These are phyloP conservation scores for Eupithecia subfuscata DNA, from an alignment of 2,888 invertebrate genomes.

Conservation along the genomic window DNA sequence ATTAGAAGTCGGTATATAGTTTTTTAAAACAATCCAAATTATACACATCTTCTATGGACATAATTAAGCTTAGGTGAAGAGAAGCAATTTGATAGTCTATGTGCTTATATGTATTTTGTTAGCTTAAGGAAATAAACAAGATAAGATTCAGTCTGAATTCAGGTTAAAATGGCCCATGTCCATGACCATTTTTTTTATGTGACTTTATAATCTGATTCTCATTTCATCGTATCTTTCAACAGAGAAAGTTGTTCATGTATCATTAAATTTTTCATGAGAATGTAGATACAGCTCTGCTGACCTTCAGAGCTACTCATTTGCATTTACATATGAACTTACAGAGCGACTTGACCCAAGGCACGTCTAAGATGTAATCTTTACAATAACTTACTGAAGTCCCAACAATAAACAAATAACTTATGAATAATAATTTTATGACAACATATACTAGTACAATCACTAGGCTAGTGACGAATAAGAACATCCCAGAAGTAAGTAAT, in stretches of 20 bases:
- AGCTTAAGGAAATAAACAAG: no score
- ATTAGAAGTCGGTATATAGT: no score
- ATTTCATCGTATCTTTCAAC: neutral
- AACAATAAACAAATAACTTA: neutral
- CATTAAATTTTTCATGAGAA: neutral
- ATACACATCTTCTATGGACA: no score
- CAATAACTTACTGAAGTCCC: neutral
- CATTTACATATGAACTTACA: neutral
- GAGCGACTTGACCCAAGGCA: neutral
- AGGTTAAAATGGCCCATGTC: no score
- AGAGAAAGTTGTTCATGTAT: neutral
- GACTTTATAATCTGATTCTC: no score
- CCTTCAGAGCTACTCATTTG: neutral
- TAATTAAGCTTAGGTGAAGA: no score
- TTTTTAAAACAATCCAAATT: no score
- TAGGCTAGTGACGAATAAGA: neutral
- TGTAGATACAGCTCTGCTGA: neutral
- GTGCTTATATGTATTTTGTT: no score
- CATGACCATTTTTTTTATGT: no score
- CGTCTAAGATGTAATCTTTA: neutral
- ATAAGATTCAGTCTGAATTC: no score
- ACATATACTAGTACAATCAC: neutral
- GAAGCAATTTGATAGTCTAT: no score
- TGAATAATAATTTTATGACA: neutral
- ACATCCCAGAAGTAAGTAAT: neutral